Evolutionary conservation across 2,113 vertebrate genomes (phyloP).

Genomic region (Poicephalus gulielmi): DNA sequence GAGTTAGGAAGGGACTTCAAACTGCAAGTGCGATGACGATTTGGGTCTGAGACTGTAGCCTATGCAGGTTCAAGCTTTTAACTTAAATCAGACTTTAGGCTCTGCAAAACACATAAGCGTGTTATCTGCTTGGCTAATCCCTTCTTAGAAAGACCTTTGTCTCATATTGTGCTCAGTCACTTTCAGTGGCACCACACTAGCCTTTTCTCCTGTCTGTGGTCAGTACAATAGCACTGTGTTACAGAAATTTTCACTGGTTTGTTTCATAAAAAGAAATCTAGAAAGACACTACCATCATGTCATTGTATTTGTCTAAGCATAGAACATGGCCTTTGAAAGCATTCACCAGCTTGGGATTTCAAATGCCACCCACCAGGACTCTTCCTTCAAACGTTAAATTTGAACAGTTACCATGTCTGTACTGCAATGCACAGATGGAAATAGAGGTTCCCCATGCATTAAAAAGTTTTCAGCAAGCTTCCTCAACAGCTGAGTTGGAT

Average conservation of each 20-base stretch:
- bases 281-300: not conserved
- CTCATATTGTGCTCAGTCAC: not conserved
- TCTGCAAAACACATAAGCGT: not conserved
- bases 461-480: not conserved
- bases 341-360: not conserved
- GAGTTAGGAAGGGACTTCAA: not conserved
- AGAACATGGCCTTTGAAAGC: not conserved
- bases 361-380: not conserved
- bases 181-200: not conserved
- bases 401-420: not conserved
- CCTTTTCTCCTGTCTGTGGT: not conserved
- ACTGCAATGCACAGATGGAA: not conserved
- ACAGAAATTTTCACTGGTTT: not conserved
- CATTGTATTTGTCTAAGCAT: not conserved
- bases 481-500: not conserved
- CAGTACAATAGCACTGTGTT: not conserved
- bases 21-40: not conserved
- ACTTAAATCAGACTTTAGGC: not conserved
- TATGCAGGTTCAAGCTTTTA: not conserved
- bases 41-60: not conserved
- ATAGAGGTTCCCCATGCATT: not conserved
- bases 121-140: not conserved
- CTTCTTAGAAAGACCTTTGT: not conserved
- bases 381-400: not conserved
- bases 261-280: not conserved